Evolutionary conservation across 2,888 invertebrate species (phyloP), one percentile per base, ranked within the genome.

Genomic region (Leptarthrus brevirostris): DNA sequence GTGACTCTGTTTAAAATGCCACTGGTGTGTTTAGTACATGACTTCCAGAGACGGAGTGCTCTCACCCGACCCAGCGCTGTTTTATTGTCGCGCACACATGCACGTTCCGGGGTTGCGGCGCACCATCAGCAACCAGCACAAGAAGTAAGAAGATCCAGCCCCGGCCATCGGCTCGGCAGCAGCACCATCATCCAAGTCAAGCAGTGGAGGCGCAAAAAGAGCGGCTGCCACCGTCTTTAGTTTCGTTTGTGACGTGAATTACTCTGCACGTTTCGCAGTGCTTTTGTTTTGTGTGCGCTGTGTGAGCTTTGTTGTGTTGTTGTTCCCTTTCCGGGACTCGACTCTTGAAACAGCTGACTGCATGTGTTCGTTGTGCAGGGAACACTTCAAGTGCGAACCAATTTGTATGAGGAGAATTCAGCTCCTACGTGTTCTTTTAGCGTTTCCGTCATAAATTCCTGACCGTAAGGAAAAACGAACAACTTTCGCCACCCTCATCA

Each of bases 1-100:
- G 84, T 85, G 85, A 84, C 82, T 81, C 84, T 84, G 83, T 82
- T 84, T 84, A 84, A 84, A 84, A 84, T 84, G 84, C 84, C 83
- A 83, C 83, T 84, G 84, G 84, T 83, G 84, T 82, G 81, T 80
- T 81, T n/a, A 78, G 84, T 82, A 83, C 84, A 84, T 84, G 84
- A 84, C 84, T 82, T 80, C 79, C 77, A 80, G 78, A 77, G 77
- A 79, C 12, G 20, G 4, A 8, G 58, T 36, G 58, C 83, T 83
- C 83, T 83, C 82, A 80, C 80, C 80, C 77, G 44, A 70, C 54
- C 72, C 72, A n/a, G n/a, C n/a, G n/a, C n/a, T n/a, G 52, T 61
- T 24, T 56, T 20, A 47, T 26, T 26, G 16, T 20, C 66, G 22
- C 49, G 24, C 47, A 54, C 30, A 24, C 24, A 56, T 30, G 16